Evolutionary conservation across 2,113 vertebrate genomes (phyloP).

Genomic region (Plectropomus leopardus): DNA sequence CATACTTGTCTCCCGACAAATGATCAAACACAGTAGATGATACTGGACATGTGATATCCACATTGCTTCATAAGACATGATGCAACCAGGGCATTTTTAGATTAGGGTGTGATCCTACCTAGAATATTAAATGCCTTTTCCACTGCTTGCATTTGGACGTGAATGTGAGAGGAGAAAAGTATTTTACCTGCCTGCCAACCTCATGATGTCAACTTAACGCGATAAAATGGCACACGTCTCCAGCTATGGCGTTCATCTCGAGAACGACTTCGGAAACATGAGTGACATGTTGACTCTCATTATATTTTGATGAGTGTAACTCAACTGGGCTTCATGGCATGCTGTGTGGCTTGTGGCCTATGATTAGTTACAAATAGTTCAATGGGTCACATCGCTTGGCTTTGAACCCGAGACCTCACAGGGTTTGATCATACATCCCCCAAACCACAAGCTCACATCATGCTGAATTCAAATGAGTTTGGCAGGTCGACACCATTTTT

Average conservation of each 20-base stretch:
- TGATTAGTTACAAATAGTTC: constrained; percentile 81
- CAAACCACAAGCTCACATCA: constrained; percentile 32
- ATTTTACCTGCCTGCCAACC: constrained; percentile 42
- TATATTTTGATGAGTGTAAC: constrained; percentile 78
- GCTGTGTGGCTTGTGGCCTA: constrained; percentile 72
- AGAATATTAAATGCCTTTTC: constrained; percentile 27
- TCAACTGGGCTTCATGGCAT: constrained; percentile 60
- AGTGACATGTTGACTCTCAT: constrained; percentile 68
- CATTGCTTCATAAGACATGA: constrained; percentile 60
- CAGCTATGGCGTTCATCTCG: constrained; percentile 54
- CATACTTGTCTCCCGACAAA: constrained; percentile 58
- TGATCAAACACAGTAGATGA: constrained; percentile 72
- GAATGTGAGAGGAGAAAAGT: constrained; percentile 17
- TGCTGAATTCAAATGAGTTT: constrained; percentile 12
- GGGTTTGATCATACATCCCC: constrained; percentile 37
- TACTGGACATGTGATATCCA: constrained; percentile 64
- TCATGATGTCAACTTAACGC: constrained; percentile 40
- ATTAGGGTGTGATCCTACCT: constrained; percentile 48
- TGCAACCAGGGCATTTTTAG: constrained; percentile 64
- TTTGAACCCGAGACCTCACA: constrained; percentile 51
- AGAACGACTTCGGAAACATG: constrained; percentile 59
- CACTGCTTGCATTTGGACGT: constrained; percentile 18
- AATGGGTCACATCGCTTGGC: constrained; percentile 71
- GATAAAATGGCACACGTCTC: constrained; percentile 50
- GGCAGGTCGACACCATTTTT: constrained; percentile 4